These are phyloP conservation scores for Myiagra hebetior DNA, from an alignment of 2,113 vertebrate species.

Conservation along the genomic window DNA sequence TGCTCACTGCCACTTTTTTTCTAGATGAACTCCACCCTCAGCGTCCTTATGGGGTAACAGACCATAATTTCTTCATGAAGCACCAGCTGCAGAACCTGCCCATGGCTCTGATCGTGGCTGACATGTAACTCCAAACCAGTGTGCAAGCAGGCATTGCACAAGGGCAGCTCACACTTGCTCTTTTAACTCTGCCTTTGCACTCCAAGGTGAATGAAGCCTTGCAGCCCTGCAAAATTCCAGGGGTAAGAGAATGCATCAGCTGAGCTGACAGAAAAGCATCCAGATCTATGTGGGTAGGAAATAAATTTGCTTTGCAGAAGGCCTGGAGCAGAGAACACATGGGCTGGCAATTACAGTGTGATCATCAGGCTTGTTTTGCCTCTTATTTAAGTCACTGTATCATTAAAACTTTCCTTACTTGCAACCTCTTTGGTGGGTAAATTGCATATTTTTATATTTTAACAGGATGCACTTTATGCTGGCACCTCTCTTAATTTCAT, in stretches of 20 bases:
- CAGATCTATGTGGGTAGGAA: not conserved
- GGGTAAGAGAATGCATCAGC: not conserved
- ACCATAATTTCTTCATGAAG: not conserved
- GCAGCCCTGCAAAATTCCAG: fast-evolving
- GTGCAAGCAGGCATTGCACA: not conserved
- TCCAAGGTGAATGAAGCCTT: not conserved
- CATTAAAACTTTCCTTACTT: not conserved
- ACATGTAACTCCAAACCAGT: not conserved
- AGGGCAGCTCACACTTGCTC: not conserved
- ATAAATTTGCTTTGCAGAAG: not conserved
- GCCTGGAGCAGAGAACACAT: not conserved
- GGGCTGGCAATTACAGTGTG: not conserved
- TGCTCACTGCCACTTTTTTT: not conserved
- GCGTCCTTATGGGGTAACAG: not conserved
- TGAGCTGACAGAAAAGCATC: not conserved
- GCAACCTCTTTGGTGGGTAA: not conserved
- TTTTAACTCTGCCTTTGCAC: not conserved
- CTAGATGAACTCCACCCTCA: not conserved
- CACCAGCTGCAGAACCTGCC: not conserved
- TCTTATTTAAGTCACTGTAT: not conserved
- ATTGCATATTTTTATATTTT: not conserved
- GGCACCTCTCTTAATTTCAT: not conserved
- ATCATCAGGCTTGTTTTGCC: not conserved
- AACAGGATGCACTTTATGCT: not conserved
- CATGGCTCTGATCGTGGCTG: fast-evolving